phyloP scores from a whole-genome alignment of 2,888 invertebrate species.

The Salpingus planirostris region DNA sequence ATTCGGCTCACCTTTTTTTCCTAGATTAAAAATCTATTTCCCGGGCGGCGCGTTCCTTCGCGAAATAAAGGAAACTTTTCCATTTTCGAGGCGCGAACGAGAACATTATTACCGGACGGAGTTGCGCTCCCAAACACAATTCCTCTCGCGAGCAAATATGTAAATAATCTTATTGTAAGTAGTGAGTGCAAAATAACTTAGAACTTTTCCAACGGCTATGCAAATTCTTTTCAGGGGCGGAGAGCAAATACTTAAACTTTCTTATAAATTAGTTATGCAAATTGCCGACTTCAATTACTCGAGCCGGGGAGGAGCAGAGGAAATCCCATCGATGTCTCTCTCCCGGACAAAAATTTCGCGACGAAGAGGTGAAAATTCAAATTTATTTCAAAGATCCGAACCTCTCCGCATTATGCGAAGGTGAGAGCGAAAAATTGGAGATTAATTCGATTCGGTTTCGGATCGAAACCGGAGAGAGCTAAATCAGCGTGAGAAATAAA shows the following conservation, averaged over 20 bases:
- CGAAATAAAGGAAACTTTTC: conserved; percentile 12
- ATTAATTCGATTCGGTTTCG: no score
- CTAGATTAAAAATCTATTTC: conserved; percentile 11
- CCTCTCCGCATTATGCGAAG: no score
- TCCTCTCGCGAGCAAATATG: conserved; percentile 16
- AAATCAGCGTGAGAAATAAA: no score
- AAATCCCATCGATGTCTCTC: no score
- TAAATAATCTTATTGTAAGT: conserved; percentile 21
- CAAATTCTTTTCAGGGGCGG: conserved; percentile 21
- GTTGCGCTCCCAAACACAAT: conserved; percentile 15
- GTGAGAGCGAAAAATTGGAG: no score
- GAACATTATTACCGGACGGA: conserved; percentile 9
- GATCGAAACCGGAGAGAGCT: no score
- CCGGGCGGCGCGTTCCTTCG: background rate
- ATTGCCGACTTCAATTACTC: conserved; percentile 16
- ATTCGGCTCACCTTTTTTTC: conserved; percentile 6
- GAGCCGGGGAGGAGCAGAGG: no score
- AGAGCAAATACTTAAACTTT: conserved; percentile 16
- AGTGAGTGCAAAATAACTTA: conserved; percentile 19
- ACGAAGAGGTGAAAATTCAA: no score
- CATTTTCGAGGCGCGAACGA: conserved; percentile 8
- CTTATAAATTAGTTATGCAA: conserved; percentile 20
- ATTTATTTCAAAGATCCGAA: no score
- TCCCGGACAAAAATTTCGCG: no score
- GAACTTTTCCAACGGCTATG: conserved; percentile 19